phyloP scores from a whole-genome alignment of 1,140 invertebrate species.

The Tenebrio molitor region DNA sequence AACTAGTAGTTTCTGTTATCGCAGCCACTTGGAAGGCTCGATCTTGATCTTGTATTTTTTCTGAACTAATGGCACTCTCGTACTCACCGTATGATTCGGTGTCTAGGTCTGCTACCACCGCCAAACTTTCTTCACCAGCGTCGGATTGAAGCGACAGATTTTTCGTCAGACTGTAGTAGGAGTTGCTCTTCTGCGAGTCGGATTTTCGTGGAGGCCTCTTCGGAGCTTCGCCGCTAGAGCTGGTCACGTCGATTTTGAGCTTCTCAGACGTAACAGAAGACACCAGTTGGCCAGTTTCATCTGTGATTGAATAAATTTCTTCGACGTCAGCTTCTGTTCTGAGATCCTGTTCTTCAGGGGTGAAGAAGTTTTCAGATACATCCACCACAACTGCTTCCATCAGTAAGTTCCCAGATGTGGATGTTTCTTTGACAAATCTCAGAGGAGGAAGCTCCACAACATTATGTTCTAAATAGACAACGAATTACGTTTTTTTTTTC shows the following conservation, averaged over 20 bases:
- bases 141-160: constrained; percentile 64
- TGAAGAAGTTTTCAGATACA: constrained; percentile 87
- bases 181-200: constrained; percentile 70
- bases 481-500: background rate
- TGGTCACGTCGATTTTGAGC: constrained; percentile 64
- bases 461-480: constrained; percentile 76
- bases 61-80: constrained; percentile 73
- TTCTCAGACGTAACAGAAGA: constrained; percentile 65
- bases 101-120: constrained; percentile 65
- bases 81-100: constrained; percentile 68
- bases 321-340: constrained; percentile 88
- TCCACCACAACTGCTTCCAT: constrained; percentile 95
- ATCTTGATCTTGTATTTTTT: constrained; percentile 64
- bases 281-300: constrained; percentile 70
- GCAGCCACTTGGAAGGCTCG: constrained; percentile 64
- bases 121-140: constrained; percentile 66
- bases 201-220: constrained; percentile 68
- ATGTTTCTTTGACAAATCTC: constrained; percentile 89
- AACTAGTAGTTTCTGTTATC: constrained; percentile 62
- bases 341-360: constrained; percentile 81
- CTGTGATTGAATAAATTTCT: constrained; percentile 83
- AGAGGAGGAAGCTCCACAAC: constrained; percentile 90
- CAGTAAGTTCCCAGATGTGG: constrained; percentile 85
- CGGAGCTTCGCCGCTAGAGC: constrained; percentile 61
- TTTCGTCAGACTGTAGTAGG: constrained; percentile 64